Conservation (phyloP, 2,113 vertebrate species). For the Formicarius rufipectus region DNA sequence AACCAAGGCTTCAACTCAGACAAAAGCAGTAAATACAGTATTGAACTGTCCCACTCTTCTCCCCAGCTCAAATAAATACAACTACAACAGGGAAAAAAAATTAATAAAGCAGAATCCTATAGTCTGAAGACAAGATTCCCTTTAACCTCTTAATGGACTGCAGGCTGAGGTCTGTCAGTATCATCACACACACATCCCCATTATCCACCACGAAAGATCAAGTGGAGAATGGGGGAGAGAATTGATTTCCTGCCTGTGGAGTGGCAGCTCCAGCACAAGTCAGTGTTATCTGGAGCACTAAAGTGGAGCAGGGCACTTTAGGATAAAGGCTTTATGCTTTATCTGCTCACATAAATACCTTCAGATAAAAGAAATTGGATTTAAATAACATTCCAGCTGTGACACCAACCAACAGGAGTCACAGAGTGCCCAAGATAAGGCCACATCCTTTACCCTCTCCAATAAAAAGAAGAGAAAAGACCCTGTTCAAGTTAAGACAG, state of each 20-base stretch:
- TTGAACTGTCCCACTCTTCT: background rate
- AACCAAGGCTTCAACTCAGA: background rate
- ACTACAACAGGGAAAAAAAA: background rate
- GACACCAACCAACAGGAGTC: conserved; percentile 17
- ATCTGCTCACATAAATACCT: conserved; percentile 33
- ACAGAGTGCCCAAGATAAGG: conserved; percentile 18
- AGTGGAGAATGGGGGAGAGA: background rate
- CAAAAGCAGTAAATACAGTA: background rate
- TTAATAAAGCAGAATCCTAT: background rate
- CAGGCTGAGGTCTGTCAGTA: conserved; percentile 53
- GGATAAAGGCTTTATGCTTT: conserved; percentile 14
- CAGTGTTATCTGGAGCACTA: conserved; percentile 23
- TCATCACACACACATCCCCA: conserved; percentile 31
- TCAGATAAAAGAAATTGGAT: conserved; percentile 37
- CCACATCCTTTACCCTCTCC: background rate
- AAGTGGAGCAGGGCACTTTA: conserved; percentile 7
- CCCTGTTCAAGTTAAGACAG: background rate
- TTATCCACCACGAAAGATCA: background rate
- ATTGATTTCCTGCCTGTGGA: background rate
- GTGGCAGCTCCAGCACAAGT: background rate
- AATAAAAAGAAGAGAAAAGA: background rate
- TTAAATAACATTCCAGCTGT: conserved; percentile 21
- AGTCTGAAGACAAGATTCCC: background rate
- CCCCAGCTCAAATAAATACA: background rate
- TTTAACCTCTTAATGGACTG: conserved; percentile 45